Conservation (phyloP, 2,797 vertebrate species). For the Hylomyscus alleni region DNA sequence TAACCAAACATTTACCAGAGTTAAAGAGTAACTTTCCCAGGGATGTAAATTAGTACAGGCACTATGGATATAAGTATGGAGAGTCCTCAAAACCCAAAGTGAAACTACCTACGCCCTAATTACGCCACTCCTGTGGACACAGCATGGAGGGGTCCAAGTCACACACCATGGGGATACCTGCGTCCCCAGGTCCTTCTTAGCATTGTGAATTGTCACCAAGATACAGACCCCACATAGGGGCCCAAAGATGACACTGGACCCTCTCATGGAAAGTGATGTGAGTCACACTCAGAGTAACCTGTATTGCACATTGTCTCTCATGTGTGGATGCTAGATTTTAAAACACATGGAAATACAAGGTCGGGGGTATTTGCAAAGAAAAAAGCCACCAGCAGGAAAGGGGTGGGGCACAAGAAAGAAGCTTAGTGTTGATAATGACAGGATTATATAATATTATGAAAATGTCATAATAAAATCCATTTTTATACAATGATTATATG, state of each 20-base stretch:
- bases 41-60: neutral
- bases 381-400: neutral
- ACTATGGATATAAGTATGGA: neutral
- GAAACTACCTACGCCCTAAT: no score
- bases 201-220: neutral
- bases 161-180: neutral
- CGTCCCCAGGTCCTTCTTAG: neutral
- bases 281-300: neutral
- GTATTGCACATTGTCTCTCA: neutral
- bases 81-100: neutral
- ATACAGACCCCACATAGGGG: no score
- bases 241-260: neutral
- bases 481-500: neutral
- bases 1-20: neutral
- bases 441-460: neutral
- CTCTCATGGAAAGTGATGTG: neutral
- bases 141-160: neutral
- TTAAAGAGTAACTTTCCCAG: neutral
- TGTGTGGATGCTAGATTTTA: neutral
- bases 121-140: accelerated
- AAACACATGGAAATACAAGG: neutral
- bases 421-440: neutral
- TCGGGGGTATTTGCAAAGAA: neutral
- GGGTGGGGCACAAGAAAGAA: neutral
- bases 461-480: neutral